These are phyloP conservation scores for Drosophila pseudoananassae DNA, from an alignment of 1,140 invertebrate genomes.

Conservation along the genomic window DNA sequence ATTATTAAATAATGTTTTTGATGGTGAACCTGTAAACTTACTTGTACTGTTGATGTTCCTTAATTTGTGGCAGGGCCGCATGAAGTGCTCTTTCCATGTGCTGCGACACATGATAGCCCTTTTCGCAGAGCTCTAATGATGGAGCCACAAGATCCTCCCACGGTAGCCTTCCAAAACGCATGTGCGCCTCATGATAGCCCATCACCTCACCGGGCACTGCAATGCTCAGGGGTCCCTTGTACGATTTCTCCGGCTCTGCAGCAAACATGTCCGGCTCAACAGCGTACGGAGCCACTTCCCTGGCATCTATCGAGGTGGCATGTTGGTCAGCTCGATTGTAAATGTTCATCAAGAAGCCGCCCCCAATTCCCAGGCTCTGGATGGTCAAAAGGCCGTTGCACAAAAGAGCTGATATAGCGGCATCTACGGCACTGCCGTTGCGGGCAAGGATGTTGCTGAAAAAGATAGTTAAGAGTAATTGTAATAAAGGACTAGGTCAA, in stretches of 20 bases:
- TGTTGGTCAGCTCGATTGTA: conserved; percentile 88
- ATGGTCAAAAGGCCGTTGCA: conserved; percentile 94
- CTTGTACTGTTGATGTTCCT: conserved; percentile 46
- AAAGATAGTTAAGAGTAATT: neutral
- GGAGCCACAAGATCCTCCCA: conserved; percentile 93
- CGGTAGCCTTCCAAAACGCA: conserved; percentile 91
- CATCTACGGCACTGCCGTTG: conserved; percentile 95
- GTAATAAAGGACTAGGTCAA: too few species aligned
- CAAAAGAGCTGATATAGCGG: conserved; percentile 92
- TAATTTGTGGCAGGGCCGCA: conserved; percentile 30
- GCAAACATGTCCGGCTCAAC: conserved; percentile 89
- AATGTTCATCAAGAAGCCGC: conserved; percentile 93
- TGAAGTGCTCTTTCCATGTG: conserved; percentile 86
- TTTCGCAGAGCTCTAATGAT: conserved; percentile 90
- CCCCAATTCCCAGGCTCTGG: conserved; percentile 95
- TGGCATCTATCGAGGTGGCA: conserved; percentile 90
- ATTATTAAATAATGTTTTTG: neutral
- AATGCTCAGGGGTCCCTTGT: conserved; percentile 89
- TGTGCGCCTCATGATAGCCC: conserved; percentile 94
- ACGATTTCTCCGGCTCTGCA: conserved; percentile 83
- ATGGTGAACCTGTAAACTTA: conserved; percentile 23
- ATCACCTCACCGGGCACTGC: conserved; percentile 96
- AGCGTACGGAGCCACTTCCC: conserved; percentile 90
- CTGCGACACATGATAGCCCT: conserved; percentile 89
- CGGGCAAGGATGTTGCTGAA: conserved; percentile 88